phyloP scores from a whole-genome alignment of 2,888 invertebrate species.

The Brachylomia viminalis region DNA sequence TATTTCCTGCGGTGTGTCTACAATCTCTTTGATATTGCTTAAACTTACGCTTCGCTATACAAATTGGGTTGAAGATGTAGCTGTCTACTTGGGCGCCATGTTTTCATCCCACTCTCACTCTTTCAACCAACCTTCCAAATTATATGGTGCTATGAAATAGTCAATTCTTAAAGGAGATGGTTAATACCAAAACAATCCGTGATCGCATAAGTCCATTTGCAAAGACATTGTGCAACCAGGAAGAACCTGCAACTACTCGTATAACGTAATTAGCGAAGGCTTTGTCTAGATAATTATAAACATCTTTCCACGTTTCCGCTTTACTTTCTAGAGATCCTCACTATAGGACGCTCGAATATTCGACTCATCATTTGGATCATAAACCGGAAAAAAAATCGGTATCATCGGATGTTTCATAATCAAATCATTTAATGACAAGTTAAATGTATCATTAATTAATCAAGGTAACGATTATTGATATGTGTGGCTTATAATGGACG shows the following conservation, averaged over 20 bases:
- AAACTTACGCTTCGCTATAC: not conserved
- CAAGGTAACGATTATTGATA: constrained; percentile 41
- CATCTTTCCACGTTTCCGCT: constrained; percentile 25
- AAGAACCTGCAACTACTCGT: constrained; percentile 17
- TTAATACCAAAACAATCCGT: not conserved
- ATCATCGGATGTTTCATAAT: constrained; percentile 38
- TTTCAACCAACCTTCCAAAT: no score
- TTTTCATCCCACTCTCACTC: no score
- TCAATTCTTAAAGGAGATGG: no score
- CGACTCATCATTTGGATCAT: constrained; percentile 44
- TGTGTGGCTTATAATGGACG: constrained; percentile 34
- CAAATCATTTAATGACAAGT: constrained; percentile 36
- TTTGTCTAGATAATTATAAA: constrained; percentile 39
- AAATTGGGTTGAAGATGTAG: not conserved
- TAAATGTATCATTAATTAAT: constrained; percentile 51
- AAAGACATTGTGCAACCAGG: constrained; percentile 24
- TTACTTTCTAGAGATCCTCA: constrained; percentile 37
- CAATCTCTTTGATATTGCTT: no score
- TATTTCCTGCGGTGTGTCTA: not conserved
- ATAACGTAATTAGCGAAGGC: constrained; percentile 40
- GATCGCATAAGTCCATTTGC: constrained; percentile 8
- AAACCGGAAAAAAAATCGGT: no score
- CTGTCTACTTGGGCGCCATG: not conserved
- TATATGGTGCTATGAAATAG: no score
- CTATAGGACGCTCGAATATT: constrained; percentile 33